Conservation (phyloP, 2,888 invertebrate species). For the Amphipyra tragopoginis region DNA sequence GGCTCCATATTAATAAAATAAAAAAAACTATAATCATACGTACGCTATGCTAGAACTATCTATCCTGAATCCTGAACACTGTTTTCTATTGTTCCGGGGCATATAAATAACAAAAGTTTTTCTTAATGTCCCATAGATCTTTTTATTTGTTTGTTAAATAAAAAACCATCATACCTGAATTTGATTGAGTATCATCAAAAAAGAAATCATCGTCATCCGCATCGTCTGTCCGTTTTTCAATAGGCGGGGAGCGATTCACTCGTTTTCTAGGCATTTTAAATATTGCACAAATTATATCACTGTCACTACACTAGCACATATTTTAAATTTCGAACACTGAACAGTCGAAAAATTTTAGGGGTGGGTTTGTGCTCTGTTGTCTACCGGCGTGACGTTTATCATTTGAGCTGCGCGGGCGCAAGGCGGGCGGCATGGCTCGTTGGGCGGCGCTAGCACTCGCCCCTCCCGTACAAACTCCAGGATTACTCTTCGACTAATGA, state of each 20-base stretch:
- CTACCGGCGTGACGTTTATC: constrained; percentile 71
- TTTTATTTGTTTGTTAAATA: too few species aligned
- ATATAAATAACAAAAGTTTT: too few species aligned
- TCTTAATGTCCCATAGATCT: too few species aligned
- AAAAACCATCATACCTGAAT: constrained; percentile 71
- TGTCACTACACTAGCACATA: constrained; percentile 59
- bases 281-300: constrained; percentile 64
- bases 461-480: constrained; percentile 77
- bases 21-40: too few species aligned
- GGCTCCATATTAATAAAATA: too few species aligned
- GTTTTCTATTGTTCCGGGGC: too few species aligned
- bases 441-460: constrained; percentile 83
- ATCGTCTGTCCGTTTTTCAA: constrained; percentile 79
- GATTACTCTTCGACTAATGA: constrained; percentile 73
- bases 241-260: constrained; percentile 74
- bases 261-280: constrained; percentile 83
- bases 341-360: constrained; percentile 29
- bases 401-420: constrained; percentile 77
- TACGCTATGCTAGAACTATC: not conserved
- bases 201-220: constrained; percentile 85
- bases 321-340: constrained; percentile 36
- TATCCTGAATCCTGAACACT: too few species aligned
- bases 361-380: constrained; percentile 61
- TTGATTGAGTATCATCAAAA: constrained; percentile 84
- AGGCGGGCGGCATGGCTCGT: constrained; percentile 80